Base-by-base conservation (phyloP, 2,113 vertebrate genomes). In the Plestiodon gilberti region DNA sequence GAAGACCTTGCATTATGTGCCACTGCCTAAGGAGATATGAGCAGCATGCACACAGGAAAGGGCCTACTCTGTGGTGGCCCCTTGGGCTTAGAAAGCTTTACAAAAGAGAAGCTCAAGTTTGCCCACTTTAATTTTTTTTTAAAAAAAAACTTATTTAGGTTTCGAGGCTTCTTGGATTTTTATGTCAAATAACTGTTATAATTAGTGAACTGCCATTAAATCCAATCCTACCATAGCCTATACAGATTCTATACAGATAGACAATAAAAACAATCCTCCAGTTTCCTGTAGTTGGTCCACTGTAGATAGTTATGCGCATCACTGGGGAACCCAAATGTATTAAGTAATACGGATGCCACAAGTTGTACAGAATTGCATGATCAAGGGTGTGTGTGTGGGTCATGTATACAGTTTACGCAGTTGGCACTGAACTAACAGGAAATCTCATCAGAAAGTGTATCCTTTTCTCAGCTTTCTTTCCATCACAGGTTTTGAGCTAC, bases 401-500 rank as follows among this genome's bases (percentile, higher is more conserved):
- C 59, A 1, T 1, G 86, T 7, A 64, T 0, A 74, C 14, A 40
- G 48, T 77, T 69, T 78, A 81, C 4, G 52, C 73, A 4, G 1
- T n/a, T 9, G 43, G 1, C 23, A 10, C 55, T 69, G 48, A 18
- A 62, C 1, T 38, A 43, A 80, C 43, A 6, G 77, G 6, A n/a
- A 3, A 1, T 13, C 78, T 69, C 17, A 85, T 30, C 22, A 48
- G 22, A 87, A 75, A 5, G 57, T 88, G 62, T 83, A 77, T 59
- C 57, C 7, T 23, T 30, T 61, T 78, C 88, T 43, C 13, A 5
- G 23, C 59, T 30, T 86, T n/a, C 38, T 28, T 82, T 35, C 25
- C 57, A 90, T 90, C 86, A 79, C 59, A 87, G 81, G 57, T 5
- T 83, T 62, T 43, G 15, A 43, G 71, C 40, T 57, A 89, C 43